phyloP scores from a whole-genome alignment of 53 echinoderm and acorn worm genomes.

The Echinarachnius parma region DNA sequence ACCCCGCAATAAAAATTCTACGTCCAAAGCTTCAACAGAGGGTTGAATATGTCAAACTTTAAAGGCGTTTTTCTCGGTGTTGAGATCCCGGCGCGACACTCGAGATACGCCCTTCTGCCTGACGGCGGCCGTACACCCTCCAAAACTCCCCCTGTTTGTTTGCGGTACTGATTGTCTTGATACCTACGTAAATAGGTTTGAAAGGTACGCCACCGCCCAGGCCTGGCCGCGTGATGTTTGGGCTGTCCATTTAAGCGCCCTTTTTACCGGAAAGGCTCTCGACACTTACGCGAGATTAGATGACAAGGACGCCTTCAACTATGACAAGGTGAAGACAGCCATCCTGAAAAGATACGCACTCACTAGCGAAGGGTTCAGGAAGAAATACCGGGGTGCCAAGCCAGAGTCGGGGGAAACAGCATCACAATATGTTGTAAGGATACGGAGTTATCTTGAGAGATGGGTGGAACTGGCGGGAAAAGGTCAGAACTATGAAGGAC shows the following conservation, averaged over 20 bases:
- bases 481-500: neutral
- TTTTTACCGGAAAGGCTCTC: slow-evolving; percentile 42
- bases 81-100: too few relatives aligned
- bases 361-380: slow-evolving; percentile 22
- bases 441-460: neutral
- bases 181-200: slow-evolving; percentile 36
- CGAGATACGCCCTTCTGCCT: too few relatives aligned
- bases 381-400: slow-evolving; percentile 5
- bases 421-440: slow-evolving; percentile 12
- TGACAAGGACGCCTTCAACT: slow-evolving; percentile 1
- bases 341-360: slow-evolving; percentile 8
- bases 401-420: slow-evolving; percentile 11
- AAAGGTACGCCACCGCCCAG: slow-evolving; percentile 35
- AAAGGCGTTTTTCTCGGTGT: too few relatives aligned
- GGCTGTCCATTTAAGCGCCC: slow-evolving; percentile 31
- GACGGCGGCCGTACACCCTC: too few relatives aligned
- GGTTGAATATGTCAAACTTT: too few relatives aligned
- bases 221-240: slow-evolving; percentile 19
- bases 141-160: slow-evolving; percentile 36
- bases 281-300: slow-evolving; percentile 8
- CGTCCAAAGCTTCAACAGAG: too few relatives aligned
- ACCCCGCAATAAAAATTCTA: too few relatives aligned
- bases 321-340: slow-evolving; percentile 12
- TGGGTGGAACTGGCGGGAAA: slow-evolving; percentile 10
- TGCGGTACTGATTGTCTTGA: slow-evolving; percentile 34